Evolutionary conservation across 2,113 vertebrate genomes (phyloP), one percentile per base, ranked within the genome.

Genomic region (Phocoena sinus): DNA sequence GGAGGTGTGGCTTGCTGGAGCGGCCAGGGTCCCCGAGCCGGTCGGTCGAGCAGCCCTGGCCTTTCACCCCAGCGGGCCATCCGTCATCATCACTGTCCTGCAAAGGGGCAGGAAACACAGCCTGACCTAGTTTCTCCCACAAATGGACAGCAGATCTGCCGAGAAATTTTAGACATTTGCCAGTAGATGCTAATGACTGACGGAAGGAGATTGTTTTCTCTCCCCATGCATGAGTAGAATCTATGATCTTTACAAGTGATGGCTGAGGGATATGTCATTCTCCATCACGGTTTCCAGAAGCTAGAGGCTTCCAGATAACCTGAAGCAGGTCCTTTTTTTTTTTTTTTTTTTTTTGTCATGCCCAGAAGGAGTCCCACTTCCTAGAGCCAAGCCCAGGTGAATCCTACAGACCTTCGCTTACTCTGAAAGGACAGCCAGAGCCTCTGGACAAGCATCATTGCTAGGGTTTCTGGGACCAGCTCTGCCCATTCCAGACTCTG

Each of bases 361-460:
- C 25, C 28, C 25, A 31, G 9, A 53, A 41, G 20, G 31, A 50
- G 8, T 12, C 31, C 50, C 13, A 25, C 41, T 31, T 70, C 36
- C 53, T 20, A 31, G 31, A 65, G 38, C 67, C 21, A 23, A 53
- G 36, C 50, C 36, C 60, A 13, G 6, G 36, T 3, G 76, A 58
- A 23, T 25, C 31, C 58, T 15, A 14, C 82, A 38, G 60, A n/a
- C 4, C 25, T 58, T 13, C 0, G 2, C 73, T 82, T 9, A 8
- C 76, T n/a, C 31, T 3, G 15, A 31, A 71, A 79, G 47, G 53
- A 5, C 10, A 31, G 62, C 60, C 53, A 20, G 67, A 79, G 44
- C 23, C 1, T 0, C 4, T 2, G 44, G 68, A 50, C 47, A 47
- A n/a, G 31, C 6, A 2, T 4, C 41, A 0, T 2, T 0, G 2